Conservation (phyloP, 2,888 invertebrate species). For the Thecophora atra region DNA sequence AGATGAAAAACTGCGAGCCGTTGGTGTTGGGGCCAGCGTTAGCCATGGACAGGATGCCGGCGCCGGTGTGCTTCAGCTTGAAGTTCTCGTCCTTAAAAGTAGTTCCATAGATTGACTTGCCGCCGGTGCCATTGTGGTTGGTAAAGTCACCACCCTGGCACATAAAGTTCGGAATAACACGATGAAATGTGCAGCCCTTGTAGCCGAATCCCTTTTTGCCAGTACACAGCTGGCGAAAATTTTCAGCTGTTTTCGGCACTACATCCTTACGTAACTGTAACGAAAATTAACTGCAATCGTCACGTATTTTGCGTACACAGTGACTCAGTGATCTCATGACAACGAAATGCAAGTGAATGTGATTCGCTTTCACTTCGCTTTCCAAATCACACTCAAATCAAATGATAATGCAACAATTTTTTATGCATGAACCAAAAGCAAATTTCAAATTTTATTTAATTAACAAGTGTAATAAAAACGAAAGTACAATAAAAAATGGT, state of each 20-base stretch:
- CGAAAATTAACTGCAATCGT: not conserved
- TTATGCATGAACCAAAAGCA: not conserved
- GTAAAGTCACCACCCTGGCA: slow-evolving; percentile 95
- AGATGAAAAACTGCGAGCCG: slow-evolving; percentile 95
- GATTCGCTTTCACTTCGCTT: too few species aligned
- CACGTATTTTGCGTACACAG: too few species aligned
- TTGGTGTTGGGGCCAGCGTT: slow-evolving; percentile 94
- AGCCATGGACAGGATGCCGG: slow-evolving; percentile 92
- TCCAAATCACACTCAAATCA: too few species aligned
- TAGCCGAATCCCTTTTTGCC: slow-evolving; percentile 92
- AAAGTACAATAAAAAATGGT: not conserved
- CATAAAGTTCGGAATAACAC: slow-evolving; percentile 96
- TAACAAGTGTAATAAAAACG: not conserved
- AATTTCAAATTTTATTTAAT: not conserved
- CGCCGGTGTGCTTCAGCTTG: slow-evolving; percentile 87
- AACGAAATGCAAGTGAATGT: not conserved
- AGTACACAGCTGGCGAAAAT: slow-evolving; percentile 93
- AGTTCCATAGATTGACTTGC: slow-evolving; percentile 93
- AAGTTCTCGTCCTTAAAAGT: slow-evolving; percentile 97
- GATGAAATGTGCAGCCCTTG: slow-evolving; percentile 90
- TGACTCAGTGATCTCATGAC: too few species aligned
- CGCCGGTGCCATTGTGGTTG: slow-evolving; percentile 90
- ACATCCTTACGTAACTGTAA: slow-evolving; percentile 49
- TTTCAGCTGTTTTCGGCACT: slow-evolving; percentile 82
- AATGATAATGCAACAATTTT: too few species aligned